phyloP scores from a whole-genome alignment of 2,797 vertebrate genomes.

The Cryptoprocta ferox region DNA sequence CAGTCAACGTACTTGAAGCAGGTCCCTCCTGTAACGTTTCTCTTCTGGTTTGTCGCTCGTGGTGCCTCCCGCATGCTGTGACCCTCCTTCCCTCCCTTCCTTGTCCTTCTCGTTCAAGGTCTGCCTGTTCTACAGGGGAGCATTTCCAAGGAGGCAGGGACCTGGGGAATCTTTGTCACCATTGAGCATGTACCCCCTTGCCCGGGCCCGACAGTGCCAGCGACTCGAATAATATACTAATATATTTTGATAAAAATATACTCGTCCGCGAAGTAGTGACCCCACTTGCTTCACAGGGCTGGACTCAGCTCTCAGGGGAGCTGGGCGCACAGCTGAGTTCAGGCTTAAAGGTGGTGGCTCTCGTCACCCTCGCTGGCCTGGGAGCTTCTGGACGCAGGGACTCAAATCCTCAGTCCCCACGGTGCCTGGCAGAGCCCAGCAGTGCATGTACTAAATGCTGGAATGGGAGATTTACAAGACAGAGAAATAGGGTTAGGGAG shows the following conservation, averaged over 20 bases:
- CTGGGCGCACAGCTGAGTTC: not conserved
- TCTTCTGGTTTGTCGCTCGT: not conserved
- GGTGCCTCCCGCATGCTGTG: not conserved
- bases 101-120: not conserved
- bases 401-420: not conserved
- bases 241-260: not conserved
- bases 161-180: not conserved
- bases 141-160: not conserved
- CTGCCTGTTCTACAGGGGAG: not conserved
- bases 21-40: not conserved
- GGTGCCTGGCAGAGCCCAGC: rapidly evolving
- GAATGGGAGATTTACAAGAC: not conserved
- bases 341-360: not conserved
- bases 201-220: not conserved
- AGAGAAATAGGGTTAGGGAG: not conserved
- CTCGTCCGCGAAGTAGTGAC: not conserved
- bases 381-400: not conserved
- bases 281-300: rapidly evolving
- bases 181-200: rapidly evolving
- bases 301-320: not conserved
- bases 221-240: not conserved
- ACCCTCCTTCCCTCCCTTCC: not conserved
- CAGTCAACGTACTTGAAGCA: rapidly evolving
- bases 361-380: not conserved
- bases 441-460: not conserved